Conservation (phyloP, 35 echinoderm and acorn worm genomes). For the Heliocidaris tuberculata region DNA sequence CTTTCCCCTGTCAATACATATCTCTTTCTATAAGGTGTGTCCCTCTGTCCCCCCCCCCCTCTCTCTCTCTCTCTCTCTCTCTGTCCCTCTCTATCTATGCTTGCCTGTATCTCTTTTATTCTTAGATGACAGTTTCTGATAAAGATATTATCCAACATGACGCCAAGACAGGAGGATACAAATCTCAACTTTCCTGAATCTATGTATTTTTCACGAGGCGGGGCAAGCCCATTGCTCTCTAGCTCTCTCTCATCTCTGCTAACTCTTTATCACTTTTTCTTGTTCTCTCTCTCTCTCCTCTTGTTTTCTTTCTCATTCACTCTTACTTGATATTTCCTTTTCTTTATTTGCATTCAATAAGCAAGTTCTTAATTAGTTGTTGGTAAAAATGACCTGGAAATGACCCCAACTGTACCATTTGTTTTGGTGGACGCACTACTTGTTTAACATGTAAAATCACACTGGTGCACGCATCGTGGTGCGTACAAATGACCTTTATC, state of each 20-base stretch:
- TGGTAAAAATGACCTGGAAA: background rate
- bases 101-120: background rate
- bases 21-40: background rate
- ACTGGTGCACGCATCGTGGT: background rate
- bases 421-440: background rate
- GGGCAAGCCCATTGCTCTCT: background rate
- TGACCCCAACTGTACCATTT: background rate
- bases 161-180: background rate
- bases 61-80: background rate
- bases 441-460: no score
- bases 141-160: constrained; percentile 3
- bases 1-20: background rate
- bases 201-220: background rate
- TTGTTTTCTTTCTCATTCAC: no score
- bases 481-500: background rate
- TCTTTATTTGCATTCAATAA: no score
- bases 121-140: background rate
- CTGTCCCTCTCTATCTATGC: background rate
- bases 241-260: background rate
- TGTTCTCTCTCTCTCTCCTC: no score
- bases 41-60: background rate
- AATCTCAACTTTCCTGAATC: background rate
- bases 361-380: background rate
- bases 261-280: no score
- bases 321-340: no score